phyloP scores from a whole-genome alignment of 1,140 invertebrate genomes.

The Pemphigus obesinymphae region DNA sequence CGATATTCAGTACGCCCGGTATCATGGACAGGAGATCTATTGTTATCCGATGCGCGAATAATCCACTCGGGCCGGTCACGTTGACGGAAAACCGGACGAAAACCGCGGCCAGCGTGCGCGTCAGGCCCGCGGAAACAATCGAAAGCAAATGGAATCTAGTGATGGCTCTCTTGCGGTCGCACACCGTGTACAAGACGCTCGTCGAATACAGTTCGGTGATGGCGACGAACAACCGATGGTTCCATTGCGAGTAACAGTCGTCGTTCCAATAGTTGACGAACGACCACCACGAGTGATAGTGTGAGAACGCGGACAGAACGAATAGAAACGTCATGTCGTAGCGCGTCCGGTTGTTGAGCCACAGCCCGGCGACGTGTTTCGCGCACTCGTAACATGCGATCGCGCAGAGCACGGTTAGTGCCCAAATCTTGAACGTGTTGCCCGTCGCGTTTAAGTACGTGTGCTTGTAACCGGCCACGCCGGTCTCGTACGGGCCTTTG shows the following conservation, averaged over 20 bases:
- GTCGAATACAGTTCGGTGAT: conserved; percentile 70
- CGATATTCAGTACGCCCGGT: conserved; percentile 65
- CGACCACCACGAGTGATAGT: conserved; percentile 81
- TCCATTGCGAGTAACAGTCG: conserved; percentile 71
- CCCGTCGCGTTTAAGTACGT: conserved; percentile 76
- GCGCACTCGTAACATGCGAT: conserved; percentile 67
- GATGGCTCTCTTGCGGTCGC: conserved; percentile 57
- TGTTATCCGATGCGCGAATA: conserved; percentile 63
- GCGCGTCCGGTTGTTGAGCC: conserved; percentile 57
- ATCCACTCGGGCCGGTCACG: conserved; percentile 65
- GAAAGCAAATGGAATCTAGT: conserved; percentile 60
- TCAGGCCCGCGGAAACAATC: conserved; percentile 62
- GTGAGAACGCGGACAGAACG: conserved; percentile 66
- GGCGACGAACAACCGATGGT: conserved; percentile 71
- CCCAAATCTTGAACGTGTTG: conserved; percentile 74
- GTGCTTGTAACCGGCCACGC: conserved; percentile 70
- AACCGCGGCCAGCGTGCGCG: conserved; percentile 68
- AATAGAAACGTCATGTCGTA: conserved; percentile 68
- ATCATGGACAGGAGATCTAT: conserved; percentile 69
- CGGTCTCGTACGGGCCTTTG: conserved; percentile 65
- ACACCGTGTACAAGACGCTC: conserved; percentile 58
- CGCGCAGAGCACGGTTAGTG: conserved; percentile 62
- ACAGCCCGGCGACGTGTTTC: conserved; percentile 59
- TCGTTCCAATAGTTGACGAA: conserved; percentile 82
- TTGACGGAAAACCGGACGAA: conserved; percentile 72